These are phyloP conservation scores for Desmophyllum pertusum DNA, from an alignment of 92 coral and sea anemone genomes.

Conservation along the genomic window DNA sequence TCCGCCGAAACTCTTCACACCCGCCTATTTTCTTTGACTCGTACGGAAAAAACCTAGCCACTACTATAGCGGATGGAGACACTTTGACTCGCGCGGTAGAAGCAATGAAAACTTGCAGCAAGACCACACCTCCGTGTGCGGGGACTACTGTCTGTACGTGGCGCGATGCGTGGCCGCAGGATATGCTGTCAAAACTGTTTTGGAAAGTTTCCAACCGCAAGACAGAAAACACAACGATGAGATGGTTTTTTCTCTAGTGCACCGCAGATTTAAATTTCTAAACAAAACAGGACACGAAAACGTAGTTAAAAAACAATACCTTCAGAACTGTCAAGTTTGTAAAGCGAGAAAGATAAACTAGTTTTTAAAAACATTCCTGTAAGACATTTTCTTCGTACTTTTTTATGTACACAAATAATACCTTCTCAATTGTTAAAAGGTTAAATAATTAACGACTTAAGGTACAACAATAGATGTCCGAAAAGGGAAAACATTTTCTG, in stretches of 20 bases:
- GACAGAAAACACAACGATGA: constrained; percentile 4
- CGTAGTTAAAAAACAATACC: not conserved
- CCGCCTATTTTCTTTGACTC: constrained; percentile 14
- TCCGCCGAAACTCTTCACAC: not conserved
- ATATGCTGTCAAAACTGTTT: not conserved
- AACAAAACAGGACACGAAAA: not conserved
- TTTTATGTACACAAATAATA: too few relatives aligned
- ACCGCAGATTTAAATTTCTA: not conserved
- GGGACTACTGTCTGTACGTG: not conserved
- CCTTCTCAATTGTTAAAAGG: too few relatives aligned
- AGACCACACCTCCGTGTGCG: not conserved
- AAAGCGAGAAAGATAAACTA: not conserved
- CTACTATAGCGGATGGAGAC: not conserved
- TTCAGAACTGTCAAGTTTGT: constrained; percentile 8
- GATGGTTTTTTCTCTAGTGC: not conserved
- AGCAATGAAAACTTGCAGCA: not conserved
- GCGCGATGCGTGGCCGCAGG: not conserved
- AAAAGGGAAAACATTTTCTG: too few relatives aligned
- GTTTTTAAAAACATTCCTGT: not conserved
- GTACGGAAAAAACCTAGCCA: not conserved
- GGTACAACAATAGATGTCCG: too few relatives aligned
- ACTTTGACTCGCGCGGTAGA: not conserved
- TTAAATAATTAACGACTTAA: too few relatives aligned
- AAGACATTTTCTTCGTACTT: too few relatives aligned
- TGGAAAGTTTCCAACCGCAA: not conserved